A percentile compares a stretch with the other conserved stretches of the same genome.
These are phyloP conservation scores for Ostrea denselamellosa DNA, from an alignment of 1,140 invertebrate species.

Conservation along the genomic window DNA sequence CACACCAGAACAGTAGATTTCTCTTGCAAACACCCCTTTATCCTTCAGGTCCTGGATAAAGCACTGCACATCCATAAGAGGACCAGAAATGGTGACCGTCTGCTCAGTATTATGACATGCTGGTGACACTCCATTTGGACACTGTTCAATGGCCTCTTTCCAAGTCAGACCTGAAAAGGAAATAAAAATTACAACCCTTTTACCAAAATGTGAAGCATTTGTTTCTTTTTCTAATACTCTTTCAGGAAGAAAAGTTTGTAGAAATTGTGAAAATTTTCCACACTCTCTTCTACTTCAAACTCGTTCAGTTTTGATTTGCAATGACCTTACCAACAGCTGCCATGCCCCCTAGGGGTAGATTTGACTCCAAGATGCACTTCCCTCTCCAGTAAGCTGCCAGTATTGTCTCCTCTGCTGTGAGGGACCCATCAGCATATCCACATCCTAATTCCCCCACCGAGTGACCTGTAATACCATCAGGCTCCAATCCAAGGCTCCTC, in stretches of 20 bases:
- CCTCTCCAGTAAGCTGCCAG: slow-evolving; percentile 95
- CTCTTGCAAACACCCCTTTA: slow-evolving; percentile 91
- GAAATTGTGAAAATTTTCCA: no score
- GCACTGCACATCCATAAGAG: slow-evolving; percentile 84
- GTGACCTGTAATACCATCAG: slow-evolving; percentile 97
- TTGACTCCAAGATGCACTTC: slow-evolving; percentile 89
- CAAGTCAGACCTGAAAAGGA: slow-evolving; percentile 86
- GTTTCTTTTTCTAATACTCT: no score
- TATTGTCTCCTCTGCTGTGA: slow-evolving; percentile 95
- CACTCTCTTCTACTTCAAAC: no score
- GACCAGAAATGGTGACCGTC: slow-evolving; percentile 95
- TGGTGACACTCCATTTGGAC: slow-evolving; percentile 86
- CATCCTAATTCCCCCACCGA: slow-evolving; percentile 89
- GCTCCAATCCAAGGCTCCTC: slow-evolving; percentile 86
- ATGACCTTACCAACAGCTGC: slow-evolving; percentile 86
- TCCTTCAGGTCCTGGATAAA: slow-evolving; percentile 87
- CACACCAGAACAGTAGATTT: slow-evolving; percentile 91
- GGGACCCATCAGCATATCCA: slow-evolving; percentile 96
- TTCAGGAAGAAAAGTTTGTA: no score
- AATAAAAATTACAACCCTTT: not conserved
- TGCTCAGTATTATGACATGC: slow-evolving; percentile 96
- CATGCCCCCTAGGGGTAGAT: slow-evolving; percentile 88
- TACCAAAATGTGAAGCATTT: not conserved
- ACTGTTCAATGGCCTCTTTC: slow-evolving; percentile 88
- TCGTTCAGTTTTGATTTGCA: not conserved